phyloP scores from a whole-genome alignment of 2,888 invertebrate genomes.

The Nomada hirtipes region DNA sequence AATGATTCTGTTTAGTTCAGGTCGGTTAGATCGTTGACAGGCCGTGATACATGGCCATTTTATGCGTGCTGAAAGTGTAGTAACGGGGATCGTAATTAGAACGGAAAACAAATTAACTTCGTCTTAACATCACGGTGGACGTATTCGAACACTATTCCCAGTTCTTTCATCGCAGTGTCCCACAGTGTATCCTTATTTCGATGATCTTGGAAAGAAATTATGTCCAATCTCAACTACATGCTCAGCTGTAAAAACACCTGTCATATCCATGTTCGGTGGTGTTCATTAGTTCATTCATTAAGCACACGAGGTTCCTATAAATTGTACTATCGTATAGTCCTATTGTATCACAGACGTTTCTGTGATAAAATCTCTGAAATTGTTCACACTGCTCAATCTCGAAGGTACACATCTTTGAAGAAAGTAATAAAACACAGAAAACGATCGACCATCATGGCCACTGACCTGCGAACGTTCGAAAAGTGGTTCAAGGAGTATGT shows the following conservation, averaged over 20 bases:
- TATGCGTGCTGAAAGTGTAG: not conserved
- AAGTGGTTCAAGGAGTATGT: conserved; percentile 5
- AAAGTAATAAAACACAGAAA: not conserved
- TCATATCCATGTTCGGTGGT: no score
- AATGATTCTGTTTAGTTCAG: conserved; percentile 30
- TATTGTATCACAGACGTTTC: not conserved
- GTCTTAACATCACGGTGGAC: not conserved
- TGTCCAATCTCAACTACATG: no score
- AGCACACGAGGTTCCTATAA: not conserved
- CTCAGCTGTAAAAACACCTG: no score
- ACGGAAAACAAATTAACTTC: conserved; percentile 12
- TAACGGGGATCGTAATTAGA: not conserved
- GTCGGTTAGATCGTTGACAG: conserved; percentile 17
- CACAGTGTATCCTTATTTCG: no score
- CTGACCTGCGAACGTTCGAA: conserved; percentile 43
- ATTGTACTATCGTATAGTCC: not conserved
- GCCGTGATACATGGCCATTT: conserved; percentile 24
- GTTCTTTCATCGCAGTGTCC: not conserved
- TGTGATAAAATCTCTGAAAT: not conserved
- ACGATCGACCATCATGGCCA: not conserved
- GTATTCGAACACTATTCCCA: not conserved
- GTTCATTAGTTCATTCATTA: not conserved
- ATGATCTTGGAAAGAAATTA: no score
- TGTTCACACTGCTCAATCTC: not conserved
- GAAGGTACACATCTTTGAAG: not conserved